Evolutionary conservation across 2,888 invertebrate species (phyloP).

Genomic region (Phanerotoma sp.): DNA sequence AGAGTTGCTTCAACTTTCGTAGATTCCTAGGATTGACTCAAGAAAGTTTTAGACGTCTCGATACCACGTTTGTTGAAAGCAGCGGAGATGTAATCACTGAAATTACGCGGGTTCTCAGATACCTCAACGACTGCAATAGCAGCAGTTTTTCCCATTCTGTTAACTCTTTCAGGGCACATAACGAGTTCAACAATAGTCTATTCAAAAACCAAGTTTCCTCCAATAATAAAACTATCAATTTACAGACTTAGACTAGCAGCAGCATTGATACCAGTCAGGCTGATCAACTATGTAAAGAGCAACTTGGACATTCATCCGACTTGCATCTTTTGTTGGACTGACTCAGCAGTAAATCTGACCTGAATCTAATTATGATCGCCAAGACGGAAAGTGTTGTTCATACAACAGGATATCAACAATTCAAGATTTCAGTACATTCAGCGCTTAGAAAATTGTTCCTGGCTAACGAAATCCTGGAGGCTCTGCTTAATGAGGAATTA

Average conservation of each 20-base stretch:
- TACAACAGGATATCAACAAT: slow-evolving; percentile 34
- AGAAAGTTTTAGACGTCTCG: background rate
- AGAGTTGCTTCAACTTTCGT: background rate
- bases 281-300: slow-evolving; percentile 13
- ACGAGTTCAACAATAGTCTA: slow-evolving; percentile 9
- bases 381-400: slow-evolving; percentile 32
- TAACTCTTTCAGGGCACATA: too few species aligned
- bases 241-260: slow-evolving; percentile 38
- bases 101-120: slow-evolving; percentile 32
- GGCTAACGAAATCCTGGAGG: slow-evolving; percentile 1
- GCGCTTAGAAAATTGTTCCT: background rate
- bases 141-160: slow-evolving; percentile 17
- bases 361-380: slow-evolving; percentile 33
- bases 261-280: slow-evolving; percentile 25
- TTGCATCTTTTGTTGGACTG: slow-evolving; percentile 25
- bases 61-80: slow-evolving; percentile 27
- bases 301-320: background rate
- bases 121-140: slow-evolving; percentile 30
- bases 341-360: slow-evolving; percentile 21
- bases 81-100: background rate
- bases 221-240: slow-evolving; percentile 26
- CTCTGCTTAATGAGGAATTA: slow-evolving; percentile 5
- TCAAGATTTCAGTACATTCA: slow-evolving; percentile 22
- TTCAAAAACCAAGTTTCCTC: slow-evolving; percentile 13
- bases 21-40: background rate